Evolutionary conservation across 2,888 invertebrate genomes (phyloP).

Genomic region (Alloscopus bannaensis): DNA sequence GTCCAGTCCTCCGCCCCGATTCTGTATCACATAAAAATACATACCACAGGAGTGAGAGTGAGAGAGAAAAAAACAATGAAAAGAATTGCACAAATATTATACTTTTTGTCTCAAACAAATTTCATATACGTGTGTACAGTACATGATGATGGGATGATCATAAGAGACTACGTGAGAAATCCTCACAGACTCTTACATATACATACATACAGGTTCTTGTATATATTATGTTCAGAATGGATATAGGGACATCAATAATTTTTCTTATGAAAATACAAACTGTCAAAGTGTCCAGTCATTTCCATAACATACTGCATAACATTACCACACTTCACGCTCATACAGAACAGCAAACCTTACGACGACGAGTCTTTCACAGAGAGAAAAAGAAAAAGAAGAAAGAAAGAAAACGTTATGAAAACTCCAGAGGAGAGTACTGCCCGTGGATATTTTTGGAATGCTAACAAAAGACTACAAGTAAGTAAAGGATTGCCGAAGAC

Average conservation of each 20-base stretch:
- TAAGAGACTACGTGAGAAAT: too few species aligned
- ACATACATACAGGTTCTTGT: too few species aligned
- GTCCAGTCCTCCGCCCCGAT: constrained; percentile 92
- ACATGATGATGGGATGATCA: too few species aligned
- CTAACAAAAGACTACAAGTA: constrained; percentile 10
- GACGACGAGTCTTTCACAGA: background rate
- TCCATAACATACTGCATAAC: constrained; percentile 54
- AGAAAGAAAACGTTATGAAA: too few species aligned
- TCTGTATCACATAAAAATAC: constrained; percentile 82
- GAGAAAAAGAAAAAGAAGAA: too few species aligned
- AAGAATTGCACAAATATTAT: constrained; percentile 7
- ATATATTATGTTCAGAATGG: constrained; percentile 28
- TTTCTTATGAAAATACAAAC: constrained; percentile 50
- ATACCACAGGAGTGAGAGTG: constrained; percentile 56
- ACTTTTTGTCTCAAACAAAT: background rate
- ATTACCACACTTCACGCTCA: constrained; percentile 18
- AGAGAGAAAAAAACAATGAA: constrained; percentile 7
- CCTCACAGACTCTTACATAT: too few species aligned
- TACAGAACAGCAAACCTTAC: too few species aligned
- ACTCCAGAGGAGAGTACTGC: constrained; percentile 8
- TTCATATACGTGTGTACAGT: too few species aligned
- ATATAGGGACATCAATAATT: constrained; percentile 43
- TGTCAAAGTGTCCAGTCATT: constrained; percentile 61
- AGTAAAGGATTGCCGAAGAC: constrained; percentile 22
- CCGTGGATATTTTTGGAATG: background rate